Evolutionary conservation across 53 echinoderm and acorn worm genomes (phyloP).

Genomic region (Zoroaster sp.): DNA sequence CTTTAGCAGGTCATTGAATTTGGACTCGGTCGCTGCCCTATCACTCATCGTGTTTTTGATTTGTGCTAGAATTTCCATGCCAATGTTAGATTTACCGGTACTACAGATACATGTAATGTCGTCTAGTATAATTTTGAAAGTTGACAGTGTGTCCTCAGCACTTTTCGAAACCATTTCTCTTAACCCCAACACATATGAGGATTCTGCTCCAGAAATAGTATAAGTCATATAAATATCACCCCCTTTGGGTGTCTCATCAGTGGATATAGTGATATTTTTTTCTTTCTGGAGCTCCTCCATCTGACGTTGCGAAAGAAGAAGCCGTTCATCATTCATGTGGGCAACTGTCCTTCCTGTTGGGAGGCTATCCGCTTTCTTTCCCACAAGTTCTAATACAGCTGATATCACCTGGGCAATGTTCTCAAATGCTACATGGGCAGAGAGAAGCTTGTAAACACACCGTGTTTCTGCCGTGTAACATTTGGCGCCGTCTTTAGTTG

Average conservation of each 20-base stretch:
- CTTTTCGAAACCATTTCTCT: slow-evolving; percentile 51
- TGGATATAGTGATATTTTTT: not conserved
- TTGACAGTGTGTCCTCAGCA: slow-evolving; percentile 40
- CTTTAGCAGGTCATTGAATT: slow-evolving; percentile 13
- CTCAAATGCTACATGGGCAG: slow-evolving; percentile 15
- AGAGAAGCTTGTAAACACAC: not conserved
- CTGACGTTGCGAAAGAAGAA: slow-evolving; percentile 32
- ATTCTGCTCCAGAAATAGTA: not conserved
- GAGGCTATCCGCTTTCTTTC: not conserved
- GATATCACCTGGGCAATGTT: not conserved
- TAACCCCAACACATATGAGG: slow-evolving; percentile 20
- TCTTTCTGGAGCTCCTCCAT: slow-evolving; percentile 9
- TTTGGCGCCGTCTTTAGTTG: not conserved
- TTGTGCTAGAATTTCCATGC: slow-evolving; percentile 9
- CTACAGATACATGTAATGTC: slow-evolving; percentile 22
- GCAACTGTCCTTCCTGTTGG: not conserved
- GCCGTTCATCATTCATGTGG: slow-evolving; percentile 26
- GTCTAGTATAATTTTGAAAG: slow-evolving; percentile 8
- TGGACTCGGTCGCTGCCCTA: slow-evolving; percentile 32
- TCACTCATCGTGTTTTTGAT: slow-evolving; percentile 56
- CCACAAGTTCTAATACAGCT: slow-evolving; percentile 18
- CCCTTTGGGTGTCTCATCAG: slow-evolving; percentile 37
- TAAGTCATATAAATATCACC: slow-evolving; percentile 38
- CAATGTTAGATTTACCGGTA: not conserved
- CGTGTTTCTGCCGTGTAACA: not conserved